Evolutionary conservation across 2,113 vertebrate genomes (phyloP), one percentile per base, ranked within the genome.

Genomic region (Pluvianellus socialis): DNA sequence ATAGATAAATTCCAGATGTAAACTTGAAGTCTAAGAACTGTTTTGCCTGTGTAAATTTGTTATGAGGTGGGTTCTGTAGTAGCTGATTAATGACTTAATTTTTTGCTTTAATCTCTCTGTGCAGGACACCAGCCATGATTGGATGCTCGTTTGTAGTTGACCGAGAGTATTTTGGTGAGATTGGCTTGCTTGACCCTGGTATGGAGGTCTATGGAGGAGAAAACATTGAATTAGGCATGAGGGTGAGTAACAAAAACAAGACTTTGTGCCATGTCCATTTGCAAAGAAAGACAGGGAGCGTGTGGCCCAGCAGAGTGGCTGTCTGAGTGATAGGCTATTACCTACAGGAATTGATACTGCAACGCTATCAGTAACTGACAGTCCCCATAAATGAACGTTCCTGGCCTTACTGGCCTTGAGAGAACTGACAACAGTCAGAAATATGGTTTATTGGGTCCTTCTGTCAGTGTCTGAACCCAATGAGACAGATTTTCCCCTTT

Each of bases 141-240:
- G 99, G 99, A 89, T 99, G 99, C 96, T 99, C 99, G 0, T 99
- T 99, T 47, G 99, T 99, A 95, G 99, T 99, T 68, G 99, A 99
- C 96, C 97, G 99, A 59, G 99, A 99, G 76, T 99, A 99, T 96
- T 99, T 99, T 45, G 99, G 99, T 21, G 99, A 99, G 92, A 99
- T 99, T 4, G 99, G 99, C 42, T 98, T 99, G 74, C 98, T 99
- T 61, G 99, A 99, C 96, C 99, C 99, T 1, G 99, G 99, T 53
- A 99, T 99, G 99, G 99, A 99, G 96, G 99, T 99, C 61, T 99
- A 99, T 0, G 99, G 99, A 6, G 99, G 99, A 10, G 99, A 99
- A 94, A 99, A 99, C 97, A 99, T 99, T 13, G 99, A 99, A 77
- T 97, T 99, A 15, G 99, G 99, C 96, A 99, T 99, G 99, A 97